These are phyloP conservation scores for Emys orbicularis DNA, from an alignment of 2,797 vertebrate genomes.

Conservation along the genomic window DNA sequence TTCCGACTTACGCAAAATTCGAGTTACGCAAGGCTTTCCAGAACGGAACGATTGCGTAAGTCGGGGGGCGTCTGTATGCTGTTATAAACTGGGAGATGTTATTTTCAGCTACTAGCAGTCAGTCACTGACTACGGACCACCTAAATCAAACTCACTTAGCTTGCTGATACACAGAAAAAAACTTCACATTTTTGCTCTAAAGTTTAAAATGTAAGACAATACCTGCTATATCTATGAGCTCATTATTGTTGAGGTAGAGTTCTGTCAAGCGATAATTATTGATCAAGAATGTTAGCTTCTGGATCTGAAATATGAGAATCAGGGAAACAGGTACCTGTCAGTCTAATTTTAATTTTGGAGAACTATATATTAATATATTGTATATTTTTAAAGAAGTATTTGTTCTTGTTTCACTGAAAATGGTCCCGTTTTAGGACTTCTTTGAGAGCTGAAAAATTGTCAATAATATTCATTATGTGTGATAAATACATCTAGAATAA, in stretches of 20 bases:
- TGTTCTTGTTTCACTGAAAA: not conserved
- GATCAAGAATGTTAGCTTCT: slow-evolving; percentile 79
- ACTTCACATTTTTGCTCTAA: not conserved
- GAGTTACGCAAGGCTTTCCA: too few relatives aligned
- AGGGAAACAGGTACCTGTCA: not conserved
- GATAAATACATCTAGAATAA: not conserved
- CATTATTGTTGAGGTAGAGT: slow-evolving; percentile 87
- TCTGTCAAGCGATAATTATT: slow-evolving; percentile 86
- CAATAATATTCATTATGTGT: not conserved
- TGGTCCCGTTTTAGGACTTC: not conserved
- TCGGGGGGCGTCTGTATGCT: not conserved
- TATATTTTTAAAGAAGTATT: not conserved
- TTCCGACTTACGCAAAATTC: too few relatives aligned
- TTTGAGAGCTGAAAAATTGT: not conserved
- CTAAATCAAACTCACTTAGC: not conserved
- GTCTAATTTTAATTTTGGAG: not conserved
- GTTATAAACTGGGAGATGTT: not conserved
- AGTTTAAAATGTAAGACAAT: slow-evolving; percentile 22
- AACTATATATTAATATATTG: not conserved
- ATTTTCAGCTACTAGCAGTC: not conserved
- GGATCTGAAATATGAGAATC: slow-evolving; percentile 80
- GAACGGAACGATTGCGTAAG: too few relatives aligned
- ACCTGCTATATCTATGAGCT: slow-evolving; percentile 86
- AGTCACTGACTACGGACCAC: not conserved
- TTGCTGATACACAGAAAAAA: not conserved